phyloP scores from a whole-genome alignment of 1,140 invertebrate species.

The Chironomus tepperi region DNA sequence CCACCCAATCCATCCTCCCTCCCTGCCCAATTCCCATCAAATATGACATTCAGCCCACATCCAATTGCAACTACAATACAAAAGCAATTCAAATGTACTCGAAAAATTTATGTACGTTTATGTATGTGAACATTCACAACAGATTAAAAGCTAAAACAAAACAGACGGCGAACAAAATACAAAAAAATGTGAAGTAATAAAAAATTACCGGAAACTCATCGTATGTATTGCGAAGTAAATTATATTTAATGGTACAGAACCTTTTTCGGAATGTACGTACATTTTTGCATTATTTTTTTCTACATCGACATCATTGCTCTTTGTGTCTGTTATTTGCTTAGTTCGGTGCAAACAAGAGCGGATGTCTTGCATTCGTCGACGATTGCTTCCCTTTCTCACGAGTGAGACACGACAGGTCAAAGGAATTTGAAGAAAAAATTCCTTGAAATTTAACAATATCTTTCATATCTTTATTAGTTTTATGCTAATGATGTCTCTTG shows the following conservation, averaged over 20 bases:
- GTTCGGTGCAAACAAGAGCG: too few species aligned
- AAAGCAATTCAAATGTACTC: too few species aligned
- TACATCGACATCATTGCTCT: neutral
- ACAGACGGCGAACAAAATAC: neutral
- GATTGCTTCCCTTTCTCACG: neutral
- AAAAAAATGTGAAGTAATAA: neutral
- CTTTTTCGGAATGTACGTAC: neutral
- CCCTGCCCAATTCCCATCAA: too few species aligned
- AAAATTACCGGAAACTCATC: slow-evolving; percentile 21
- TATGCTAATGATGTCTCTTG: neutral
- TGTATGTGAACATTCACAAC: too few species aligned
- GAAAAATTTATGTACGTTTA: too few species aligned
- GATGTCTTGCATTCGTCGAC: too few species aligned
- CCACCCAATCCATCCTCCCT: too few species aligned
- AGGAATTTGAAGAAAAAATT: neutral
- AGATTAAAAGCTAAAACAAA: neutral
- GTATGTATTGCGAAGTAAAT: slow-evolving; percentile 7
- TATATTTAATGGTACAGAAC: neutral
- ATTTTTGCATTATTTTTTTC: neutral
- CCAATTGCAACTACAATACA: too few species aligned
- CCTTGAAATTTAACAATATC: neutral
- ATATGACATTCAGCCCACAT: too few species aligned
- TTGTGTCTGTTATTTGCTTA: neutral
- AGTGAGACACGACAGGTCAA: neutral
- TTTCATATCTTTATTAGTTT: neutral